Evolutionary conservation across 2,113 vertebrate genomes (phyloP).

Genomic region (Malaclemys terrapin): DNA sequence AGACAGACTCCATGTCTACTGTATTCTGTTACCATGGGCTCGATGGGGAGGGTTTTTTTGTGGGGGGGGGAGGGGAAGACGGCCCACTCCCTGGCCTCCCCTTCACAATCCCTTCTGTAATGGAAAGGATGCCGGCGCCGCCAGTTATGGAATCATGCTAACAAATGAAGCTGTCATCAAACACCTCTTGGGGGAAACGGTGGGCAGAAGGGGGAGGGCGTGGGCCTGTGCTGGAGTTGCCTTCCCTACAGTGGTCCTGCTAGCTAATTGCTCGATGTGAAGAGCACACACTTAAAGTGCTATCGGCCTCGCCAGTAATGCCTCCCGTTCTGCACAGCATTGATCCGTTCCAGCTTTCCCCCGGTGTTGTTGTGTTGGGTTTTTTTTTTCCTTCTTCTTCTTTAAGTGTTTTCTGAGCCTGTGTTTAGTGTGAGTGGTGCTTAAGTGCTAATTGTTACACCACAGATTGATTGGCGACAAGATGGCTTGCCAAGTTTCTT

Average conservation of each 20-base stretch:
- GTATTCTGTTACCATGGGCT: slow-evolving; percentile 89
- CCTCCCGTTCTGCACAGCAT: slow-evolving; percentile 79
- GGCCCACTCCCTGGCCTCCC: slow-evolving; percentile 56
- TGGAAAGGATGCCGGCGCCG: slow-evolving; percentile 89
- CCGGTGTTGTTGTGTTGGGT: slow-evolving; percentile 64
- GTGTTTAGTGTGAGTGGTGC: slow-evolving; percentile 83
- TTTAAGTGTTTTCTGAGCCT: slow-evolving; percentile 79
- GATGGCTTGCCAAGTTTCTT: slow-evolving; percentile 83
- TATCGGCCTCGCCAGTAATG: slow-evolving; percentile 88
- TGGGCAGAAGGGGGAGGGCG: slow-evolving; percentile 46
- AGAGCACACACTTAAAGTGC: slow-evolving; percentile 86
- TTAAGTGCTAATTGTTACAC: slow-evolving; percentile 91
- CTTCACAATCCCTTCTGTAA: slow-evolving; percentile 78
- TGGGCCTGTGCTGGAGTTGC: slow-evolving; percentile 49
- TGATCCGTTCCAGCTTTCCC: slow-evolving; percentile 86
- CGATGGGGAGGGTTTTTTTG: neutral
- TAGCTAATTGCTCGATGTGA: slow-evolving; percentile 81
- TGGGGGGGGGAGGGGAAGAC: slow-evolving; percentile 19
- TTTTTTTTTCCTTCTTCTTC: neutral
- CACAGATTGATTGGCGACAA: slow-evolving; percentile 88
- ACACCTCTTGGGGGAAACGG: slow-evolving; percentile 71
- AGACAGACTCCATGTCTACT: slow-evolving; percentile 94
- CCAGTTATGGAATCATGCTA: slow-evolving; percentile 73
- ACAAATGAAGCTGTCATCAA: slow-evolving; percentile 82
- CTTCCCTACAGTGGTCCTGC: slow-evolving; percentile 71